Conservation (phyloP, 2,888 invertebrate genomes). For the Drosophila pseudotalamancana region DNA sequence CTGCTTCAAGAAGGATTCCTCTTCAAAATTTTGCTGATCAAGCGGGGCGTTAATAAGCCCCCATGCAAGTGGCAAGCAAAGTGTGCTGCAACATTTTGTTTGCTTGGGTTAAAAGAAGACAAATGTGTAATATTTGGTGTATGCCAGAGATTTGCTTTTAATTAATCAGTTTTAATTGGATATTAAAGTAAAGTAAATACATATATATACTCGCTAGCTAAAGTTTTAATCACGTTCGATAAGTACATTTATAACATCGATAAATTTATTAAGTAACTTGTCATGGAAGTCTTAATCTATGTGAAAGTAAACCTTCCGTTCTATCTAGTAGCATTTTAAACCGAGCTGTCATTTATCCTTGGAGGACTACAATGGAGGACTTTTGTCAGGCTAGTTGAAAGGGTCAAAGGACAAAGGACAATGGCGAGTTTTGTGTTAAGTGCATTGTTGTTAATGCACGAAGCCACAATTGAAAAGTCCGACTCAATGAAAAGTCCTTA, state of each 20-base stretch:
- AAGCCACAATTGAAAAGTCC: slow-evolving; percentile 50
- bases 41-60: slow-evolving; percentile 68
- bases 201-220: too few relatives aligned
- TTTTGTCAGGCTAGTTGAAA: not conserved
- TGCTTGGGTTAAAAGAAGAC: not conserved
- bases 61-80: slow-evolving; percentile 27
- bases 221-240: too few relatives aligned
- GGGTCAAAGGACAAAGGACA: not conserved
- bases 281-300: too few relatives aligned
- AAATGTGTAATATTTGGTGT: not conserved
- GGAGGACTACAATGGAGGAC: not conserved
- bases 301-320: too few relatives aligned
- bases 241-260: too few relatives aligned
- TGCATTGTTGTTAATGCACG: slow-evolving; percentile 31
- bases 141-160: not conserved
- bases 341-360: too few relatives aligned
- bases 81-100: slow-evolving; percentile 28
- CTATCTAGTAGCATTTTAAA: too few relatives aligned
- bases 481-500: slow-evolving; percentile 1
- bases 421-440: not conserved
- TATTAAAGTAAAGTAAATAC: too few relatives aligned
- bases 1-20: slow-evolving; percentile 41
- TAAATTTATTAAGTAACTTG: not conserved
- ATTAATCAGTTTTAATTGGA: too few relatives aligned
- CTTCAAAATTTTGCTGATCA: slow-evolving; percentile 31